These are phyloP conservation scores for Prolemur simus DNA, from an alignment of 2,113 vertebrate genomes.

Conservation along the genomic window DNA sequence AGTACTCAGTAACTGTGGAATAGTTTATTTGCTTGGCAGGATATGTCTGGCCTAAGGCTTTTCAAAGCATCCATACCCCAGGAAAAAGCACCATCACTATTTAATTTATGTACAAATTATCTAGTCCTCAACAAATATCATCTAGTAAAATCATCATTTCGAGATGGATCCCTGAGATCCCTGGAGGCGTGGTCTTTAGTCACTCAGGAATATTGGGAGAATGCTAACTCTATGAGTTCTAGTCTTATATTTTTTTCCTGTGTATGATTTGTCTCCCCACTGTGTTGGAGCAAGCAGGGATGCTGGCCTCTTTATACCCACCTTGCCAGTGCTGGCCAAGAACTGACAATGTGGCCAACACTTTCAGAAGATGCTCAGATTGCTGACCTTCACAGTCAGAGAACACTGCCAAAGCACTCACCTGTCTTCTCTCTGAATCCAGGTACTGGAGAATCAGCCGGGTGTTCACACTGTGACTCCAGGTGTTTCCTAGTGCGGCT, in stretches of 20 bases:
- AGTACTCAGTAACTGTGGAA: not conserved
- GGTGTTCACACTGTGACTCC: slow-evolving; percentile 91
- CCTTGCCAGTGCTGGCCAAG: not conserved
- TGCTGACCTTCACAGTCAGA: not conserved
- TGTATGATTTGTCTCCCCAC: not conserved
- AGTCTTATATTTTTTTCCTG: not conserved
- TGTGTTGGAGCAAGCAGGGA: not conserved
- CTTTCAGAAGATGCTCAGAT: not conserved
- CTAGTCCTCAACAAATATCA: not conserved
- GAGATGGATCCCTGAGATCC: not conserved
- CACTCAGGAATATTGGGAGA: not conserved
- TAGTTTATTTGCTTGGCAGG: not conserved
- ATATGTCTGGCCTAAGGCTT: not conserved
- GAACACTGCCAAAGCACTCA: slow-evolving; percentile 68
- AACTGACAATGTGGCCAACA: not conserved
- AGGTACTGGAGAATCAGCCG: slow-evolving; percentile 88
- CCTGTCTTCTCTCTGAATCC: slow-evolving; percentile 84
- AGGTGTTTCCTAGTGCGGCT: slow-evolving; percentile 89
- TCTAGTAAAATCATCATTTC: not conserved
- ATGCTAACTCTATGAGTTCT: not conserved
- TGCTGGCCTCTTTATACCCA: not conserved
- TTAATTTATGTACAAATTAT: slow-evolving; percentile 26
- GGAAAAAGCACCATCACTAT: not conserved
- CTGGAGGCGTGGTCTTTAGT: not conserved
- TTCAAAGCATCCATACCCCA: not conserved